phyloP scores from a whole-genome alignment of 2,888 invertebrate species.

The Miltochrista miniata region DNA sequence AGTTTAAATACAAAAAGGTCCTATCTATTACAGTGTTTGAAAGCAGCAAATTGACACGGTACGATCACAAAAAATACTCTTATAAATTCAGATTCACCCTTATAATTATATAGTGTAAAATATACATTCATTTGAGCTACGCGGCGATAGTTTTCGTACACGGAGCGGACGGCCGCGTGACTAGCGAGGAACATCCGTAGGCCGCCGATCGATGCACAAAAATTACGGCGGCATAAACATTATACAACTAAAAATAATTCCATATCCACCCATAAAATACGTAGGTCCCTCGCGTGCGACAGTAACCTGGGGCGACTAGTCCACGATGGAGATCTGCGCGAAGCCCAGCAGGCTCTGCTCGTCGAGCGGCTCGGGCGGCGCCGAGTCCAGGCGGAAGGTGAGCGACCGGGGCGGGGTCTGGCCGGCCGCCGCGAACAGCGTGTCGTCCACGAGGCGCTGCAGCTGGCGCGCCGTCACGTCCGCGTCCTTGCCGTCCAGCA shows the following conservation, averaged over 20 bases:
- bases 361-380: slow-evolving; percentile 90
- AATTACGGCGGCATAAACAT: slow-evolving; percentile 43
- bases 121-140: slow-evolving; percentile 71
- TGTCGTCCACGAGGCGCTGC: slow-evolving; percentile 92
- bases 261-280: slow-evolving; percentile 70
- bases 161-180: slow-evolving; percentile 7
- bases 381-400: slow-evolving; percentile 92
- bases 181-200: background rate
- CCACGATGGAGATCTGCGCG: slow-evolving; percentile 98
- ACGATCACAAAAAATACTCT: slow-evolving; percentile 62
- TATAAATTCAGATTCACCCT: slow-evolving; percentile 76
- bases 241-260: slow-evolving; percentile 56
- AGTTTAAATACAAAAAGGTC: slow-evolving; percentile 11
- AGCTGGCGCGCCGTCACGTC: slow-evolving; percentile 96
- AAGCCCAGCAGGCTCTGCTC: slow-evolving; percentile 98
- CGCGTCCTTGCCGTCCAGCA: slow-evolving; percentile 96
- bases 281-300: slow-evolving; percentile 46
- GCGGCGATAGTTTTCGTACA: slow-evolving; percentile 51
- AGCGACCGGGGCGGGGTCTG: slow-evolving; percentile 85
- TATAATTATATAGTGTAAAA: slow-evolving; percentile 57
- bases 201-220: slow-evolving; percentile 28
- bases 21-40: slow-evolving; percentile 63
- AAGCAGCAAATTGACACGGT: slow-evolving; percentile 63
- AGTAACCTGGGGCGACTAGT: slow-evolving; percentile 78
- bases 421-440: slow-evolving; percentile 73